Evolutionary conservation across 2,797 vertebrate genomes (phyloP).

Genomic region (Mormyrus proboscirostris): DNA sequence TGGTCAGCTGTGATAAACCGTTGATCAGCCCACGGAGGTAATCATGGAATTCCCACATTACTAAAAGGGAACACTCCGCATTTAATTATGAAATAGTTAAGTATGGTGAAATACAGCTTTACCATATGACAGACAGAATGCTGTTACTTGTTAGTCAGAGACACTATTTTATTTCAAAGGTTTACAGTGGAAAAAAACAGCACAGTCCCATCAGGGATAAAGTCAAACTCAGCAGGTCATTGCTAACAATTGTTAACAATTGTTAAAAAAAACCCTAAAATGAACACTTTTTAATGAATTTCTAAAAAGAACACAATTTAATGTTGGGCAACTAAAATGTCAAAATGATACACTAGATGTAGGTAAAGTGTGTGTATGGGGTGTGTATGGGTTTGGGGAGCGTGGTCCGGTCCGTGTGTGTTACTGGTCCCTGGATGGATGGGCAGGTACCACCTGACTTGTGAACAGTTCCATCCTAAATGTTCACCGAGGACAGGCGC

Average conservation of each 20-base stretch:
- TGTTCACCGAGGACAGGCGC: conserved; percentile 46
- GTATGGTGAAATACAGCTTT: neutral
- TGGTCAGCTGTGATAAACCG: neutral
- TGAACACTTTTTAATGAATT: neutral
- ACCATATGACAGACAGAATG: neutral
- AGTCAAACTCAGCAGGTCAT: neutral
- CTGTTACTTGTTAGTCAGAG: neutral
- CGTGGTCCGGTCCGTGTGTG: neutral
- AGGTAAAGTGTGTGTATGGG: neutral
- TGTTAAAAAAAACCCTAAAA: neutral
- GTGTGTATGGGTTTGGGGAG: neutral
- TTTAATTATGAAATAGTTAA: neutral
- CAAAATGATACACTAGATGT: neutral
- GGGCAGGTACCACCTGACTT: neutral
- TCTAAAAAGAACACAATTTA: neutral
- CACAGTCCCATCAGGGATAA: neutral
- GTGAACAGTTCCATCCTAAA: conserved; percentile 42
- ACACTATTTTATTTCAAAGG: neutral
- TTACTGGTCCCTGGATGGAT: neutral
- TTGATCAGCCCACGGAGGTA: neutral
- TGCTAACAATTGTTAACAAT: neutral
- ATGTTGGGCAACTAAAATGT: neutral
- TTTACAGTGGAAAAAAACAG: neutral
- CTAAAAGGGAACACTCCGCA: neutral
- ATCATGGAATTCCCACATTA: neutral